A percentile compares a stretch with the other conserved stretches of the same genome.
Conservation (phyloP, 2,888 invertebrate species). For the Lymantria monacha region DNA sequence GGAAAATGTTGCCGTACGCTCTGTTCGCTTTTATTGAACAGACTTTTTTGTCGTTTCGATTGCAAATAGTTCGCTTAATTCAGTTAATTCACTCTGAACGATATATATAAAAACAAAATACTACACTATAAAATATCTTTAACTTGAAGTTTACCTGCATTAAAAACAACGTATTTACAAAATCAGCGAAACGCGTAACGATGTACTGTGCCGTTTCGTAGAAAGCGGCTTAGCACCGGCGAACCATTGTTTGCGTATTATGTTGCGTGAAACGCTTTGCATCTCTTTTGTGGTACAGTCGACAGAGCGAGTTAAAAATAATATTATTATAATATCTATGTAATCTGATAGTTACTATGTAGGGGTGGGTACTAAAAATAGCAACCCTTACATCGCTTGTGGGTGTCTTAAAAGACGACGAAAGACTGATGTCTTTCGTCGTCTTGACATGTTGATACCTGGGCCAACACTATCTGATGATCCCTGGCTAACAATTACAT, state of each 20-base stretch:
- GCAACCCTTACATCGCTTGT: too few species aligned
- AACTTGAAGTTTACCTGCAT: slow-evolving; percentile 46
- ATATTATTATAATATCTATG: slow-evolving; percentile 9
- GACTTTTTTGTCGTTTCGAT: slow-evolving; percentile 73
- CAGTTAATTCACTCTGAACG: slow-evolving; percentile 60
- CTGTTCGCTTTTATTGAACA: slow-evolving; percentile 74
- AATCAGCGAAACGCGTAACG: slow-evolving; percentile 61
- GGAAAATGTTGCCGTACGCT: slow-evolving; percentile 77
- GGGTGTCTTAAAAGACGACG: too few species aligned
- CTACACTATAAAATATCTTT: slow-evolving; percentile 48
- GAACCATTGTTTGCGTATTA: slow-evolving; percentile 55
- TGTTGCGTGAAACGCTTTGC: slow-evolving; percentile 58
- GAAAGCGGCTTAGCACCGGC: slow-evolving; percentile 51
- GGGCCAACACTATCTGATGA: too few species aligned
- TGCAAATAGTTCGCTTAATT: slow-evolving; percentile 79
- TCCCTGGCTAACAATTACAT: too few species aligned
- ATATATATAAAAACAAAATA: slow-evolving; percentile 51
- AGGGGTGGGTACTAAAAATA: too few species aligned
- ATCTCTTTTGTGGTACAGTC: slow-evolving; percentile 40
- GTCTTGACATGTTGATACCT: too few species aligned
- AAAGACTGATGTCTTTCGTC: too few species aligned
- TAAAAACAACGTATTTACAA: slow-evolving; percentile 51
- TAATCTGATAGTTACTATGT: too few species aligned
- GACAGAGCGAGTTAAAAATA: slow-evolving; percentile 23
- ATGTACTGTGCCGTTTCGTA: slow-evolving; percentile 48